A percentile compares a stretch with the other conserved stretches of the same genome.
Conservation (phyloP, 37 sponge, comb jelly and placozoan species). For the Theonella swinhoei region DNA sequence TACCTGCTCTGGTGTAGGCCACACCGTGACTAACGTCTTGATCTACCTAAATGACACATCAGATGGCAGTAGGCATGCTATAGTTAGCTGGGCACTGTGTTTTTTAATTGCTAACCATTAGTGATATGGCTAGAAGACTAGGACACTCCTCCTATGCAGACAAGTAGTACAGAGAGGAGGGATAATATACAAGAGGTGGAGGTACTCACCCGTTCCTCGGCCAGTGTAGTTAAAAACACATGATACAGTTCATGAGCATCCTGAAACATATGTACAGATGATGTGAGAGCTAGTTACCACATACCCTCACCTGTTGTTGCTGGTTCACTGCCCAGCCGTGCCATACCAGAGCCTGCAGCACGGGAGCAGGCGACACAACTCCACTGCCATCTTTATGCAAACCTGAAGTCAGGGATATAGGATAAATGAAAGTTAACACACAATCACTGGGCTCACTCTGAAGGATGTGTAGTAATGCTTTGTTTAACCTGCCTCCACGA, state of each 20-base stretch:
- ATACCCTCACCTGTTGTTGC: slow-evolving; percentile 66
- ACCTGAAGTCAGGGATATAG: slow-evolving; percentile 4
- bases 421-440: too few species aligned
- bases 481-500: background rate
- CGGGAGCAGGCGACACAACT: slow-evolving; percentile 24
- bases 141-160: background rate
- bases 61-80: too few species aligned
- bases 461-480: slow-evolving; percentile 10
- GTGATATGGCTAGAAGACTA: background rate
- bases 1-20: background rate
- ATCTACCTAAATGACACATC: too few species aligned
- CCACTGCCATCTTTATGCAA: slow-evolving; percentile 17
- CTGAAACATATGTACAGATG: slow-evolving; percentile 10
- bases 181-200: background rate
- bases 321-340: slow-evolving; percentile 69
- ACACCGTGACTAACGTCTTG: too few species aligned
- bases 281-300: background rate
- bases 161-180: too few species aligned
- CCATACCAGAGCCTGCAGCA: slow-evolving; percentile 45
- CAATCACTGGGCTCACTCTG: too few species aligned
- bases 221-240: slow-evolving; percentile 60
- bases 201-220: slow-evolving; percentile 62
- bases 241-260: slow-evolving; percentile 86
- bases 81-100: too few species aligned
- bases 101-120: too few species aligned